Conservation (phyloP, 2,797 vertebrate genomes). For the Gadopsis marmoratus region DNA sequence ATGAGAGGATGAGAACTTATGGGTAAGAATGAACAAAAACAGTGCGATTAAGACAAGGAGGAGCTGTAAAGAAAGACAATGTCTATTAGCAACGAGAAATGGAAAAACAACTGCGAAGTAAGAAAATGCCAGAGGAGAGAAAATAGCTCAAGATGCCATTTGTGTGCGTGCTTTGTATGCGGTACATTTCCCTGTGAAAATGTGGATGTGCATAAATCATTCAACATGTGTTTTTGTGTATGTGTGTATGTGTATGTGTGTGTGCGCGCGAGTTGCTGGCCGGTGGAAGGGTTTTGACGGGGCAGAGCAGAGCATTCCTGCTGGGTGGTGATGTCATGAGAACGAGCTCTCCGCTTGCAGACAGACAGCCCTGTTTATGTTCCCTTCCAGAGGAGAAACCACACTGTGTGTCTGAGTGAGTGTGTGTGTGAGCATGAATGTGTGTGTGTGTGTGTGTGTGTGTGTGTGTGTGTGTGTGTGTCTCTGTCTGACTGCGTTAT, state of each 20-base stretch:
- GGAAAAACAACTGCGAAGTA: conserved; percentile 46
- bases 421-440: conserved; percentile 3
- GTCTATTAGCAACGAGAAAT: conserved; percentile 30
- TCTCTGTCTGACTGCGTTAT: conserved; percentile 71
- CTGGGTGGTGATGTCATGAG: conserved; percentile 89
- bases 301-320: conserved; percentile 86
- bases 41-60: conserved; percentile 37
- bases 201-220: conserved; percentile 75
- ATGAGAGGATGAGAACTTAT: conserved; percentile 40
- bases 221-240: conserved; percentile 65
- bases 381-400: conserved; percentile 84
- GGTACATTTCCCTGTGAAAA: conserved; percentile 60
- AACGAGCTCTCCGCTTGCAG: conserved; percentile 83
- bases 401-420: conserved; percentile 71
- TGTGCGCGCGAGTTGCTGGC: conserved; percentile 59
- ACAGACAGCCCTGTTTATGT: conserved; percentile 89
- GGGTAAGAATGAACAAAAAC: conserved; percentile 37
- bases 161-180: conserved; percentile 34
- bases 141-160: conserved; percentile 50
- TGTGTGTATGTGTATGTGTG: conserved; percentile 14
- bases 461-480: conserved; percentile 11
- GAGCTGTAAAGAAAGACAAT: conserved; percentile 30
- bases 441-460: neutral
- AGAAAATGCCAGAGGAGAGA: conserved; percentile 39
- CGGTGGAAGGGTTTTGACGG: conserved; percentile 80